These are phyloP conservation scores for Watersipora subatra DNA, from an alignment of 1,140 invertebrate genomes.

Conservation along the genomic window DNA sequence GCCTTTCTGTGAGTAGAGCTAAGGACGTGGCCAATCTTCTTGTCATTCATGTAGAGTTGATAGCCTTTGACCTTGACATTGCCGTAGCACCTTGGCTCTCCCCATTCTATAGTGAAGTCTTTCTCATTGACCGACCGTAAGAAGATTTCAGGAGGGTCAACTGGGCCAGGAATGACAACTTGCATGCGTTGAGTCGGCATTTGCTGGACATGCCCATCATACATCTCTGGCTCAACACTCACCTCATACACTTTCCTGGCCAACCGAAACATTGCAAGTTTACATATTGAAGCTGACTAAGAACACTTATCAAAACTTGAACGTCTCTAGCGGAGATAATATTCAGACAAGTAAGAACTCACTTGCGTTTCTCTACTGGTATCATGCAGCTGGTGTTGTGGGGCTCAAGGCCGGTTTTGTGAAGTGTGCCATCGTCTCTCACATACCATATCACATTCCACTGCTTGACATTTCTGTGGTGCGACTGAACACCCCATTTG, in stretches of 20 bases:
- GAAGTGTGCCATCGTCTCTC: slow-evolving; percentile 25
- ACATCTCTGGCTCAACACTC: slow-evolving; percentile 25
- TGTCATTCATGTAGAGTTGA: slow-evolving; percentile 38
- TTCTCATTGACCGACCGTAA: slow-evolving; percentile 26
- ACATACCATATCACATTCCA: slow-evolving; percentile 34
- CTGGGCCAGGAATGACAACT: slow-evolving; percentile 34
- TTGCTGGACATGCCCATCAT: slow-evolving; percentile 21
- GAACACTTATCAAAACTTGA: slow-evolving; percentile 1
- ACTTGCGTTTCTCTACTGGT: slow-evolving; percentile 30
- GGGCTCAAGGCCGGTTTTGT: slow-evolving; percentile 28
- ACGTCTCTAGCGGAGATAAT: no score
- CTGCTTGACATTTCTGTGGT: slow-evolving; percentile 20
- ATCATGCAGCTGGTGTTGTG: slow-evolving; percentile 22
- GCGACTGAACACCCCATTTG: slow-evolving; percentile 23
- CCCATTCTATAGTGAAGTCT: slow-evolving; percentile 38
- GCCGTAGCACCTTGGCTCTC: slow-evolving; percentile 32
- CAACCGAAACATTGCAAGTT: background rate
- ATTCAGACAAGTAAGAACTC: slow-evolving; percentile 12
- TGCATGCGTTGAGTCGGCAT: slow-evolving; percentile 26
- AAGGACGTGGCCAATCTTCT: slow-evolving; percentile 34
- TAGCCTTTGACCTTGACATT: slow-evolving; percentile 33
- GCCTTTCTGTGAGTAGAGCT: slow-evolving; percentile 31
- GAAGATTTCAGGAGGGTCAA: slow-evolving; percentile 35
- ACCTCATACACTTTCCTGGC: slow-evolving; percentile 30
- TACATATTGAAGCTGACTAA: background rate